A percentile compares a stretch with the other conserved stretches of the same genome.
phyloP scores from a whole-genome alignment of 2,888 invertebrate genomes.

The Xylota sylvarum region DNA sequence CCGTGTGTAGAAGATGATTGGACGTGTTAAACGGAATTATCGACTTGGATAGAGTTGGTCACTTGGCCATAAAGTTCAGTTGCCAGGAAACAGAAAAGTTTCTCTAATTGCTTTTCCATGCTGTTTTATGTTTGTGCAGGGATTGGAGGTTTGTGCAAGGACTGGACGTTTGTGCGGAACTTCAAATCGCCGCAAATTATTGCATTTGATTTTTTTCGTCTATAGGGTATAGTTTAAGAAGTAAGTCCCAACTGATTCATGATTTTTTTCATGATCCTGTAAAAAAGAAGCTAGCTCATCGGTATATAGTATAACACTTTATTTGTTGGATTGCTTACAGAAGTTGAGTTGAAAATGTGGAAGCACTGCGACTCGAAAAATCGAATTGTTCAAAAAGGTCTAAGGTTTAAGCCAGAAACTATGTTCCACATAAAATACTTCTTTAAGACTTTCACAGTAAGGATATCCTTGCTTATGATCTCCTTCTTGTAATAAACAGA shows the following conservation, averaged over 20 bases:
- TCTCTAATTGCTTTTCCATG: slow-evolving; percentile 59
- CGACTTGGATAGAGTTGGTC: slow-evolving; percentile 52
- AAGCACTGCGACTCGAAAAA: too few species aligned
- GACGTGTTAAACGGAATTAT: slow-evolving; percentile 59
- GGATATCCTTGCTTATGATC: too few species aligned
- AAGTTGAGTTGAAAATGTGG: too few species aligned
- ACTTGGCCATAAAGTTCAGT: slow-evolving; percentile 55
- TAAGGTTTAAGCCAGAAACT: too few species aligned
- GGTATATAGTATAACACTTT: too few species aligned
- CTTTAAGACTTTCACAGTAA: too few species aligned
- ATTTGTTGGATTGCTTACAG: too few species aligned
- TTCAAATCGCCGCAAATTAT: slow-evolving; percentile 35
- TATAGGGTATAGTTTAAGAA: background rate
- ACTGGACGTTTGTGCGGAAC: background rate
- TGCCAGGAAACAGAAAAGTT: slow-evolving; percentile 47
- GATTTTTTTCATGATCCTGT: too few species aligned
- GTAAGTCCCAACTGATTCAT: background rate
- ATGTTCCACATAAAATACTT: too few species aligned
- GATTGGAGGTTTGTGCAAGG: background rate
- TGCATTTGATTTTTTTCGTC: slow-evolving; percentile 9
- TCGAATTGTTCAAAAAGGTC: too few species aligned
- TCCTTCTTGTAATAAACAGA: too few species aligned
- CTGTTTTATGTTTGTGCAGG: slow-evolving; percentile 19
- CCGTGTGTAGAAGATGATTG: slow-evolving; percentile 4
- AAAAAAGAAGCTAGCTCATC: too few species aligned